Percentiles rank a stretch among this genome's conserved stretches.
These are phyloP conservation scores for Coendou prehensilis DNA, from an alignment of 2,797 vertebrate genomes.

Conservation along the genomic window DNA sequence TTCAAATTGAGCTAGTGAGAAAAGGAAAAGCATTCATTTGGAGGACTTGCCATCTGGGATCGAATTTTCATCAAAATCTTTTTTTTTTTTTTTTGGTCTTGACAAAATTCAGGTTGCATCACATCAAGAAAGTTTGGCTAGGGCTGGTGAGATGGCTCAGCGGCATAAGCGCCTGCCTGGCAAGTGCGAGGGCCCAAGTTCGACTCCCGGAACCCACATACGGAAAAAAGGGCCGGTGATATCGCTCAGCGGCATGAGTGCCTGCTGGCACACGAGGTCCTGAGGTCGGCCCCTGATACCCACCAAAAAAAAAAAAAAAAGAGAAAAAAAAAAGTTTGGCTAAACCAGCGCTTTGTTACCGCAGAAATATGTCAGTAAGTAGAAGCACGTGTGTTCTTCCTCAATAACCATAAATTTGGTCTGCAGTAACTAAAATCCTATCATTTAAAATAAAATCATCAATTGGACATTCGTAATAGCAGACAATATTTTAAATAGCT, in stretches of 20 bases:
- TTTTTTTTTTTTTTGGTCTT: not conserved
- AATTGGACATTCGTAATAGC: not conserved
- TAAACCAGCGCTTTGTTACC: not conserved
- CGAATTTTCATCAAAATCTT: not conserved
- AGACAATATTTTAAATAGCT: not conserved
- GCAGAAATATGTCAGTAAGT: not conserved
- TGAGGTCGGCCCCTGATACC: too few species aligned
- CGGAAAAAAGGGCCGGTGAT: too few species aligned
- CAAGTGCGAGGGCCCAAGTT: too few species aligned
- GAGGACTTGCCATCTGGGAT: not conserved
- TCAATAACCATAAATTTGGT: not conserved
- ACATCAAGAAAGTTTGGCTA: not conserved
- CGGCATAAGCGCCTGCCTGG: too few species aligned
- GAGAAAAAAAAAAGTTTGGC: not conserved
- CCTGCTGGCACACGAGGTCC: too few species aligned
- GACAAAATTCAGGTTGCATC: not conserved
- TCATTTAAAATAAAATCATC: not conserved
- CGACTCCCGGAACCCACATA: too few species aligned
- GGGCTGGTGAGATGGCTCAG: too few species aligned
- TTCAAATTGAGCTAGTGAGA: not conserved
- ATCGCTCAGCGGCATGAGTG: too few species aligned
- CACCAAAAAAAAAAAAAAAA: too few species aligned
- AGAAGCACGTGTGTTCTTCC: not conserved
- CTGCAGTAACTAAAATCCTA: not conserved
- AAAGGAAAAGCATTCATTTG: not conserved